Evolutionary conservation across 1,140 invertebrate species (phyloP), one percentile per base, ranked within the genome.

Genomic region (Latrodectus geometricus): DNA sequence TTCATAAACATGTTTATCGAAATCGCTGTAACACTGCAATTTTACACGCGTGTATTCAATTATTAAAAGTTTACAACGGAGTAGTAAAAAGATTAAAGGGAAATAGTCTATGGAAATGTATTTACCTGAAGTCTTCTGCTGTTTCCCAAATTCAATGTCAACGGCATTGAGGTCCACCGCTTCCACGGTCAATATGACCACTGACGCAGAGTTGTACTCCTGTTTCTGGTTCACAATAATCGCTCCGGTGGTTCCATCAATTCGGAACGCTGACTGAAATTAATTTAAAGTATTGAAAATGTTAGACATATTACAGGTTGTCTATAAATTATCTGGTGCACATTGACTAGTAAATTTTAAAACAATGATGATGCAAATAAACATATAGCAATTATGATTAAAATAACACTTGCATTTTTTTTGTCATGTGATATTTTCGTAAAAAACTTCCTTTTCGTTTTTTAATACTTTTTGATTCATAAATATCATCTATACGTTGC

Each of bases 121-220:
- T 12, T 61, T 82, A 88, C 87, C 87, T 80, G 82, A 84, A 69
- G 87, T 52, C 52, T 85, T 81, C 68, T 88, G 87, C 49, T 85
- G 69, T 61, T 69, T 80, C 21, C 82, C 87, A 17, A 73, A 81
- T 20, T 82, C 74, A n/a, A 70, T 72, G 54, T 82, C 69, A 23
- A 86, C 69, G 12, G 88, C 88, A 78, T 88, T 88, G 0, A 88
- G 35, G 69, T 89, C 88, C 8, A 80, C 77, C 4, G 83, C 88
- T 61, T 87, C 54, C 23, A 88, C 80, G 15, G 88, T 88, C 3
- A 89, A 56, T 14, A 87, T 87, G 35, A 89, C 87, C 4, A 88
- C 84, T 9, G 89, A 88, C 12, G 88, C 89, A 4, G 74, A 52
- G 21, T 86, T 87, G 14, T 84, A 88, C 69, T 89, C 88, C 49